A percentile compares a stretch with the other conserved stretches of the same genome.
Evolutionary conservation across 2,113 vertebrate species (phyloP).

Genomic region (Nothobranchius furzeri): DNA sequence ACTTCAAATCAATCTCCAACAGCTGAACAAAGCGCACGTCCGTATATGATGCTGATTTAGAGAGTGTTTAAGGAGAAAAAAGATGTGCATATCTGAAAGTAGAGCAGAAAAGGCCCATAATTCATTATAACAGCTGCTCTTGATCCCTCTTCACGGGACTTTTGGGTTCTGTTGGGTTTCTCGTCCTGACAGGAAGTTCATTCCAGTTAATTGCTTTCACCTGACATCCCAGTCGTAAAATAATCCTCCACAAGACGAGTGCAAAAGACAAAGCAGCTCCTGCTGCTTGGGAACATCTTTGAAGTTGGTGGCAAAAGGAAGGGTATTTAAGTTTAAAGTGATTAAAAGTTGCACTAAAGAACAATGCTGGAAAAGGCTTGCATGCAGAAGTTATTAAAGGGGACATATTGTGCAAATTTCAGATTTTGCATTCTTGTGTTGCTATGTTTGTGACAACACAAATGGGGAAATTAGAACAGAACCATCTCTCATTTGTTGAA

Average conservation of each 20-base stretch:
- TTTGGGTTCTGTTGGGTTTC: conserved; percentile 9
- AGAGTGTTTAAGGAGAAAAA: too few species aligned
- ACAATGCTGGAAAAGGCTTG: neutral
- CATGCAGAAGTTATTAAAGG: neutral
- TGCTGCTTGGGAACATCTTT: conserved; percentile 2
- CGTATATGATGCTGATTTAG: too few species aligned
- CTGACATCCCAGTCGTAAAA: conserved; percentile 38
- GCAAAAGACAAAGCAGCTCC: neutral
- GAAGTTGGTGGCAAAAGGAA: conserved; percentile 36
- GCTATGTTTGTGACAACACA: too few species aligned
- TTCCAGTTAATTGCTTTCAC: conserved; percentile 57
- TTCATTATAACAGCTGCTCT: conserved; percentile 17
- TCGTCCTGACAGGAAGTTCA: conserved; percentile 46
- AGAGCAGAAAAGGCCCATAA: conserved; percentile 1
- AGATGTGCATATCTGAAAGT: neutral
- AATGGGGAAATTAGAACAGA: too few species aligned
- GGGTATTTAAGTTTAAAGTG: conserved; percentile 30
- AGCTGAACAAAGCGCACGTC: neutral
- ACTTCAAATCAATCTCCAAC: neutral
- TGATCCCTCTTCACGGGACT: conserved; percentile 42
- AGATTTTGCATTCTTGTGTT: too few species aligned
- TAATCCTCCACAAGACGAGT: conserved; percentile 44
- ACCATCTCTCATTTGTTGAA: too few species aligned
- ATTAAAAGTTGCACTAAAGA: conserved; percentile 15
- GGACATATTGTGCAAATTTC: too few species aligned